These are phyloP conservation scores for Menura novaehollandiae DNA, from an alignment of 2,113 vertebrate genomes.

Conservation along the genomic window DNA sequence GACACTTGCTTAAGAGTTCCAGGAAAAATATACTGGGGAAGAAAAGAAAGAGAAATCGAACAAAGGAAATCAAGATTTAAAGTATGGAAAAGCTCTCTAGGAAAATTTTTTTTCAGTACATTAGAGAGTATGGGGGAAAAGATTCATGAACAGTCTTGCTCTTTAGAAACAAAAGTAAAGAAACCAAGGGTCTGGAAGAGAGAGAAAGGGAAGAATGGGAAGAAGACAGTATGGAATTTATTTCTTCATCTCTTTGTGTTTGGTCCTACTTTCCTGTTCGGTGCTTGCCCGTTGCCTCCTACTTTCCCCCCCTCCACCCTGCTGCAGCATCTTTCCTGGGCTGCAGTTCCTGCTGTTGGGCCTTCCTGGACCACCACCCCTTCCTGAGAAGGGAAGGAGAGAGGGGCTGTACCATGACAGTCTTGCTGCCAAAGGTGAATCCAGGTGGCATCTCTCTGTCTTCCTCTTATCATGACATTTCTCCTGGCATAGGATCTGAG, in stretches of 20 bases:
- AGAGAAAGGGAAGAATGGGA: neutral
- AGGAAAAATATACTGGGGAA: neutral
- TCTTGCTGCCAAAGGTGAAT: neutral
- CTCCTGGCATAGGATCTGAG: neutral
- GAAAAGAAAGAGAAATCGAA: neutral
- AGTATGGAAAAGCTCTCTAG: neutral
- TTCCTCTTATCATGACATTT: neutral
- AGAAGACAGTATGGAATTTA: neutral
- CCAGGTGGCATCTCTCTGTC: neutral
- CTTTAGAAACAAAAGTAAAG: neutral
- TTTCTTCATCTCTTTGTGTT: neutral
- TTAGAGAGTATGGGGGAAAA: neutral
- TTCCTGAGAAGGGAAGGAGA: neutral
- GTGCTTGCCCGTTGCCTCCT: neutral
- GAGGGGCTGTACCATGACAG: fast-evolving
- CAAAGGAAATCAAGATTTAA: neutral
- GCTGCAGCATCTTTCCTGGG: neutral
- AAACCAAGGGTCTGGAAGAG: neutral
- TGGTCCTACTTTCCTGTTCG: neutral
- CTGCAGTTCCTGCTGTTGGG: neutral
- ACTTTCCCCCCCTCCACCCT: fast-evolving
- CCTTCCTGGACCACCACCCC: neutral
- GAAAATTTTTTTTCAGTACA: neutral
- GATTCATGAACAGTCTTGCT: neutral
- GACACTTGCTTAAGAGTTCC: neutral